Percentiles rank a stretch among this genome's conserved stretches.
phyloP scores from a whole-genome alignment of 2,113 vertebrate genomes.

The Varanus komodoensis region DNA sequence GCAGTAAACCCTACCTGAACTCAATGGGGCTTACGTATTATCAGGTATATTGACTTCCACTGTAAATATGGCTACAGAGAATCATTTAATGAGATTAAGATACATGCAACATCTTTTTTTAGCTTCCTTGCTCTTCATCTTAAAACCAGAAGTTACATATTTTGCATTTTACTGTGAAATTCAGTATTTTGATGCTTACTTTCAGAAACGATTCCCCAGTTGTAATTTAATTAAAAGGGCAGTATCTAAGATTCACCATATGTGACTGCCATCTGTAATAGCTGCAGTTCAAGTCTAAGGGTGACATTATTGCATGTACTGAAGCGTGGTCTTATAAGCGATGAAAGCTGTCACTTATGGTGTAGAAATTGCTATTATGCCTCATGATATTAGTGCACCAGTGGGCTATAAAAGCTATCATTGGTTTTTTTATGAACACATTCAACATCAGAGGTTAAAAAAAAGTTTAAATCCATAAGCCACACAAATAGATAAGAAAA shows the following conservation, averaged over 20 bases:
- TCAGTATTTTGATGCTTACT: slow-evolving; percentile 61
- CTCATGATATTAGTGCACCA: slow-evolving; percentile 63
- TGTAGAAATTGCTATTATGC: slow-evolving; percentile 70
- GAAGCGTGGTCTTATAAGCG: slow-evolving; percentile 65
- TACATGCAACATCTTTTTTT: background rate
- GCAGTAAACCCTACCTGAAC: background rate
- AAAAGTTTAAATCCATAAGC: background rate
- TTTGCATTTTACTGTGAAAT: slow-evolving; percentile 66
- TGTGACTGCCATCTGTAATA: slow-evolving; percentile 77
- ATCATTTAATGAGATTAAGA: background rate
- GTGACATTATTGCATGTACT: slow-evolving; percentile 60
- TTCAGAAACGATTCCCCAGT: slow-evolving; percentile 66
- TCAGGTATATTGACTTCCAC: background rate
- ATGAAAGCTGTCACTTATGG: slow-evolving; percentile 75
- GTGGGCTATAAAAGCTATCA: slow-evolving; percentile 58
- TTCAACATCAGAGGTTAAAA: background rate
- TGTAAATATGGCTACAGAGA: background rate
- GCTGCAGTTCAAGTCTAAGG: slow-evolving; percentile 70
- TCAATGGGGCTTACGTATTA: background rate
- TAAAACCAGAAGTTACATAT: slow-evolving; percentile 31
- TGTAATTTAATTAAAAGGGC: slow-evolving; percentile 77
- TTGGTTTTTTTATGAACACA: slow-evolving; percentile 37
- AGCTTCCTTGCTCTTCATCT: background rate
- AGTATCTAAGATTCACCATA: slow-evolving; percentile 75
- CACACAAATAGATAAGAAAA: background rate